Base-by-base conservation (phyloP, 1,140 invertebrate genomes). In the Pseudomyrmex concolor region DNA sequence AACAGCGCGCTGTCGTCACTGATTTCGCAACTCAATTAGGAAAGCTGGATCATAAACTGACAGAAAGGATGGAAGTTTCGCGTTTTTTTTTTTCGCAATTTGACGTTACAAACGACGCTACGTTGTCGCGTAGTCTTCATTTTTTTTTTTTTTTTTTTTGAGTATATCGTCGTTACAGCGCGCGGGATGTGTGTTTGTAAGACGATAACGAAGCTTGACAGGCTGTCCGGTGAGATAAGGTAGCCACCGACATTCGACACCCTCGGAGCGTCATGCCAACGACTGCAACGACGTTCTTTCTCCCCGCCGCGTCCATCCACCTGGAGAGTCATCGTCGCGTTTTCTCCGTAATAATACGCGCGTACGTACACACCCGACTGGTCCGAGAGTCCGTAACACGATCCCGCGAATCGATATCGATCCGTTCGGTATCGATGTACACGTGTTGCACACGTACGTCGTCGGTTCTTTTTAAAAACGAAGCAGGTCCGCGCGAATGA, bases 181-280 rank as follows among this genome's bases (percentile, higher is more conserved):
- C 54, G 64, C 76, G 83, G 89, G 92, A 85, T 74, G 81, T 85
- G 88, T 63, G 84, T 34, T 34, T 34, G 34, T 92, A 94, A 94
- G 92, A 90, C 70, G 92, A 93, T 94, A 94, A 93, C 83, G 92
- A 93, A 90, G 93, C 89, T 91, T 93, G 93, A 94, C 93, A 93
- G 91, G 92, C 92, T 92, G 90, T 92, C 90, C 87, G 86, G 85
- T 90, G 88, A 89, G 89, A 92, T 92, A 89, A 93, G 90, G 89
- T 92, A 90, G 92, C 93, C 86, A 90, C 90, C 84, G 93, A 92
- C 73, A 94, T 84, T 91, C 84, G 92, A 94, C 90, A 94, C 91
- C 90, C 86, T 78, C 51, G 63, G 84, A 72, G 70, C 83, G 81
- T 87, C 85, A 84, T 92, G 84, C 84, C 86, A 86, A 77, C 84